Base-by-base conservation (phyloP, 2,797 vertebrate species). In the Falco peregrinus region DNA sequence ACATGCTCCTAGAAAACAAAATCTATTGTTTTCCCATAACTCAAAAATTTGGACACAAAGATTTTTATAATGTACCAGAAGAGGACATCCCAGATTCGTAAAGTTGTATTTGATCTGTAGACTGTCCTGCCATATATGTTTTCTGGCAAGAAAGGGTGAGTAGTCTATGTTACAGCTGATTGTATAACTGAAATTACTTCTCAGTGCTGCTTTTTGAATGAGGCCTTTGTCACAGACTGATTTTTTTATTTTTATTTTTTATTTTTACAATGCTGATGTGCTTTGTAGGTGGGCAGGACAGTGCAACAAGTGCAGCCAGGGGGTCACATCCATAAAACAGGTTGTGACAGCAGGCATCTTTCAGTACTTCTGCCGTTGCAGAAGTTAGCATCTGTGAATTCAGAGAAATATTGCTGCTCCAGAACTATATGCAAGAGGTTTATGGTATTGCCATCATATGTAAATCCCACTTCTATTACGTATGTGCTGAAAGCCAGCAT, bases 351-450 rank as follows among this genome's bases (percentile, higher is more conserved):
- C 5, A 83, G 78, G 50, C 13, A 73, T 6, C 48, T 48, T 39
- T 13, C 28, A 5, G 3, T 35, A 19, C 4, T 2, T 64, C 41
- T 1, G 1, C 10, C 3, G 6, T 41, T 3, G 6, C 71, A 33
- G 68, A 35, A 73, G 12, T 35, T 16, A 16, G 4, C 1, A 6
- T 65, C 56, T 53, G 37, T 25, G 56, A 83, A 60, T 20, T 17
- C 45, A 67, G 61, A 31, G 45, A 68, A 76, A 13, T n/a, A 50
- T 25, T 64, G 50, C 41, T 94, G 54, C n/a, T 64, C 19, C 25
- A 73, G 51, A 65, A 16, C 18, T 22, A 56, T 28, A 31, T 37
- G 4, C 43, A 89, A 60, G 13, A 31, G 20, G 7, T 93, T 87
- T 37, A 54, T 11, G 2, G 41, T 54, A 21, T 89, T 94, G 68